These are phyloP conservation scores for Chrysemys picta DNA, from an alignment of 2,113 vertebrate species.

Conservation along the genomic window DNA sequence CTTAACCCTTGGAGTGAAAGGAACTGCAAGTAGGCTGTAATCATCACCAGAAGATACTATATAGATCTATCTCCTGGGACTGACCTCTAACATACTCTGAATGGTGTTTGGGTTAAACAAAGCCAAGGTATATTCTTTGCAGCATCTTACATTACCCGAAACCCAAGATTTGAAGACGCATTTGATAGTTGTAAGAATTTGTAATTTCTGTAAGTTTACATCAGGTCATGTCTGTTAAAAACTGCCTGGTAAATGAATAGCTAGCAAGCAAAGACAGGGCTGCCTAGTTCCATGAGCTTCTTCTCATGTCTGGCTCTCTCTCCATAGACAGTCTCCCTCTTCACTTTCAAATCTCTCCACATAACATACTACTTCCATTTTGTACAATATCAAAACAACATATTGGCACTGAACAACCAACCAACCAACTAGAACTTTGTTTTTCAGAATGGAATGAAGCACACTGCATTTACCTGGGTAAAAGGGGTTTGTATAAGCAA, in stretches of 20 bases:
- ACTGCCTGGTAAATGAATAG: background rate
- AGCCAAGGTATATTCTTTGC: background rate
- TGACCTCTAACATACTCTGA: background rate
- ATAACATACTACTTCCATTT: background rate
- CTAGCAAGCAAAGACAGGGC: background rate
- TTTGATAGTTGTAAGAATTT: background rate
- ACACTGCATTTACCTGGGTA: too few relatives aligned
- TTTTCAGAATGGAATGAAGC: background rate
- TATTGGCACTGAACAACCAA: background rate
- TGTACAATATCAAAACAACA: background rate
- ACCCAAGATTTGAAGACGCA: too few relatives aligned
- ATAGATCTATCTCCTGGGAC: background rate
- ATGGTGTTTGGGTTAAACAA: background rate
- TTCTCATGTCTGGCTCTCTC: background rate
- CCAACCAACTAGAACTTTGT: background rate
- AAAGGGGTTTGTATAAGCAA: too few relatives aligned
- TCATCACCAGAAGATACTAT: background rate
- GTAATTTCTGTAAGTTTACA: background rate
- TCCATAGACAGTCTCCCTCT: background rate
- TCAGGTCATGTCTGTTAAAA: background rate
- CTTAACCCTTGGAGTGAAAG: background rate
- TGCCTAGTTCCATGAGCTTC: background rate
- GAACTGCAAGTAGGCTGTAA: background rate
- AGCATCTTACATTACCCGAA: too few relatives aligned
- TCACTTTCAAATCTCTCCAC: background rate